Percentiles rank a stretch among this genome's conserved stretches.
Conservation (phyloP, 2,113 vertebrate genomes). For the Clinocottus analis region DNA sequence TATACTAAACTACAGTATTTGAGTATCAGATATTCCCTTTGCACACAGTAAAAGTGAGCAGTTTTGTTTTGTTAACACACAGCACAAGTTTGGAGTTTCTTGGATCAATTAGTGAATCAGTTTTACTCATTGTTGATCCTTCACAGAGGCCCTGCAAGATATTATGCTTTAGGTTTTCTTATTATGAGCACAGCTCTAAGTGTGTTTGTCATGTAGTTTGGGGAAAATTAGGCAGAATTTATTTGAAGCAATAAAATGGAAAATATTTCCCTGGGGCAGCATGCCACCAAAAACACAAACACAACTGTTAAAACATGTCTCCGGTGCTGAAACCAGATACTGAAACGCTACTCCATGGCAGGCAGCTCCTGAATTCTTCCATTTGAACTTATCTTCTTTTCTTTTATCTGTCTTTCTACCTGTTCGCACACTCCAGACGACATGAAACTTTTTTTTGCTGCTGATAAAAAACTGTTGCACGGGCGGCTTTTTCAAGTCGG, state of each 20-base stretch:
- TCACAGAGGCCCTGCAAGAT: constrained; percentile 21
- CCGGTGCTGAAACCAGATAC: constrained; percentile 71
- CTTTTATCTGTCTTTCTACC: constrained; percentile 53
- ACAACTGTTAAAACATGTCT: constrained; percentile 81
- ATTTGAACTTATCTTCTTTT: constrained; percentile 47
- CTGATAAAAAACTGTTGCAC: constrained; percentile 57
- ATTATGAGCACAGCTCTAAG: constrained; percentile 25
- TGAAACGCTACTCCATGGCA: constrained; percentile 44
- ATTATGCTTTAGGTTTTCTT: too few relatives aligned
- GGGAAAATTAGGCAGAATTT: constrained; percentile 75
- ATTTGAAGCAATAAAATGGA: constrained; percentile 80
- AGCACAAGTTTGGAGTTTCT: constrained; percentile 33
- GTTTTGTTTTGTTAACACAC: constrained; percentile 30
- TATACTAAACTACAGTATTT: not conserved
- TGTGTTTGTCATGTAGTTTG: constrained; percentile 74
- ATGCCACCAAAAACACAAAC: constrained; percentile 80
- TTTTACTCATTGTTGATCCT: constrained; percentile 45
- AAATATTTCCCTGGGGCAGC: constrained; percentile 76
- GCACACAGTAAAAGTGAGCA: constrained; percentile 2
- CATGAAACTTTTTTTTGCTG: constrained; percentile 48
- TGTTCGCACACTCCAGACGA: constrained; percentile 23
- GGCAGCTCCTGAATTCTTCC: constrained; percentile 61
- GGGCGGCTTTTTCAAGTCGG: constrained; percentile 58
- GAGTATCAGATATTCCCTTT: not conserved
- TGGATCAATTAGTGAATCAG: constrained; percentile 50